Evolutionary conservation across 2,888 invertebrate genomes (phyloP), one percentile per base, ranked within the genome.

Genomic region (Meandrusa payeni): DNA sequence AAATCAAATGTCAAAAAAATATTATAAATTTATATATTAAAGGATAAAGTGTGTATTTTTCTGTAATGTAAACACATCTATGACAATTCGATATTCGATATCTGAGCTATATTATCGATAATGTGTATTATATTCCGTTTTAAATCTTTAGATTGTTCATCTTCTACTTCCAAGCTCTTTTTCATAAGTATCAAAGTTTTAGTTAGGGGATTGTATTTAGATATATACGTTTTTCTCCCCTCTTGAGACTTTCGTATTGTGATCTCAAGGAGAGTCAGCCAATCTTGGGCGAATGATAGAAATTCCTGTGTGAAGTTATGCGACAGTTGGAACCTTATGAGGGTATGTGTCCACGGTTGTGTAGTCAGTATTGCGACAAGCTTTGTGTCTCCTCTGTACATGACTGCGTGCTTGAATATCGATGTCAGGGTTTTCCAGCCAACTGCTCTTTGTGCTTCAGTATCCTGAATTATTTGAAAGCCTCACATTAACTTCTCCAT

Each of bases 371-470:
- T 69, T 1, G 75, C 71, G 0, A 78, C 71, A 2, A 87, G 42
- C 36, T 69, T 74, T 1, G 73, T 55, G 38, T 86, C 85, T 41
- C 75, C 76, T 52, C 74, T 78, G 1, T 66, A 57, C 0, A 70
- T 56, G 5, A 83, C 72, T 1, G 82, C 81, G 52, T 86, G 70
- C 61, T 77, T 81, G 55, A 80, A 85, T 22, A 87, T 70, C 0
- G 83, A 61, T 33, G 69, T 74, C 3, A 87, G 52, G 0, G 83
- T 75, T 58, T 76, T 81, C 86, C 86, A 87, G 2, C 80, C 83
- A 1, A 69, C 69, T 49, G 75, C 58, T 2, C 76, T 69, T 51
- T 82, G 76, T 23, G 64, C 65, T 56, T 67, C 69, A 0, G 76
- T 72, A 38, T 82, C 76, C 85, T 86, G 57, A n/a, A 34, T 26